These are phyloP conservation scores for Chironomus riparius DNA, from an alignment of 2,888 invertebrate genomes.

Conservation along the genomic window DNA sequence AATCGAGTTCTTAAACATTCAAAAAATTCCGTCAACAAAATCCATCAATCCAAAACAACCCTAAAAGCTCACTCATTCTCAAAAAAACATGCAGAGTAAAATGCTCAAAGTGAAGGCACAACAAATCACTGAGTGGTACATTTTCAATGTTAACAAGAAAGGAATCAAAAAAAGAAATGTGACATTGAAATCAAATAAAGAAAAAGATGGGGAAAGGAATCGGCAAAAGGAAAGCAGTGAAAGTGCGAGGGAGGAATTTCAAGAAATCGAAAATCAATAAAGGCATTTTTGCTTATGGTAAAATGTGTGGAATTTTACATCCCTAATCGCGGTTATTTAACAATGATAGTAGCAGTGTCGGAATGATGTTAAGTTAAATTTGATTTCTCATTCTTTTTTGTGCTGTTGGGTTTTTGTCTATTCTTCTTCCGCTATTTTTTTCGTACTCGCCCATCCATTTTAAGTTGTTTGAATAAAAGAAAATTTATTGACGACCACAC, in stretches of 20 bases:
- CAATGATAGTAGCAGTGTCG: neutral
- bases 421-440: too few relatives aligned
- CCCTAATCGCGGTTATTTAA: neutral
- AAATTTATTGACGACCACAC: too few relatives aligned
- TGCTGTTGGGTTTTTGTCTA: too few relatives aligned
- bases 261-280: conserved; percentile 22
- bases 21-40: too few relatives aligned
- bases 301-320: neutral
- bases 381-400: neutral
- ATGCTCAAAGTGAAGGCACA: neutral
- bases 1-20: too few relatives aligned
- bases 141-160: neutral
- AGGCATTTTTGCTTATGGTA: neutral
- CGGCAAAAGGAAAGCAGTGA: neutral
- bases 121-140: neutral
- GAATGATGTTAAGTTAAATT: neutral
- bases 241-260: conserved; percentile 19
- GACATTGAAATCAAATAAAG: neutral
- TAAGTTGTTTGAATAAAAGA: too few relatives aligned
- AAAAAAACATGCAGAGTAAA: neutral
- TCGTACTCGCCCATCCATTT: too few relatives aligned
- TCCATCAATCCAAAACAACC: too few relatives aligned
- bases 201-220: neutral
- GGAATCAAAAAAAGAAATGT: neutral
- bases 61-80: too few relatives aligned